These are phyloP conservation scores for Pontoporia blainvillei DNA, from an alignment of 2,113 vertebrate genomes.

Conservation along the genomic window DNA sequence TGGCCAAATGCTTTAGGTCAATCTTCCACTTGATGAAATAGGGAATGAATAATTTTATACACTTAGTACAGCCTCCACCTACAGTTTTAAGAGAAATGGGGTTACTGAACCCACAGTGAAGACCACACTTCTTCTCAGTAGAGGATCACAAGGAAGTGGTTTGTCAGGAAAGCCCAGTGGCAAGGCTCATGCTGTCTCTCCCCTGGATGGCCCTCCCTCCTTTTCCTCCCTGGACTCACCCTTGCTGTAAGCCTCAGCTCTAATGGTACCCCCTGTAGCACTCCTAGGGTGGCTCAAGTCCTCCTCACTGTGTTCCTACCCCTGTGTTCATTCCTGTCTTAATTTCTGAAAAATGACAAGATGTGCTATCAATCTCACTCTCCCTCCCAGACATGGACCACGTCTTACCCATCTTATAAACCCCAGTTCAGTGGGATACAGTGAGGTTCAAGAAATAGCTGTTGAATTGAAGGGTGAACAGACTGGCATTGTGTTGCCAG, in stretches of 20 bases:
- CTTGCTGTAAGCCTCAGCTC: neutral
- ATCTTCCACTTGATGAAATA: constrained; percentile 16
- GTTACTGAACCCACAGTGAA: neutral
- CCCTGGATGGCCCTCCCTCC: too few relatives aligned
- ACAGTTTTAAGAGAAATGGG: constrained; percentile 34
- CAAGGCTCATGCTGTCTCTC: too few relatives aligned
- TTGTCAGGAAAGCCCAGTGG: neutral
- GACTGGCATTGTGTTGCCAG: neutral
- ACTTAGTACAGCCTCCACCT: neutral
- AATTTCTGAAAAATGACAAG: neutral
- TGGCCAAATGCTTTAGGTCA: neutral
- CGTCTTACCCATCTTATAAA: neutral
- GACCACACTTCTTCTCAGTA: neutral
- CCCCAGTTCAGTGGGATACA: neutral
- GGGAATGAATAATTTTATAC: neutral
- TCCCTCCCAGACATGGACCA: neutral
- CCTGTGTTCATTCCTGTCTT: neutral
- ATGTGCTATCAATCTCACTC: neutral
- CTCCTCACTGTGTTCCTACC: neutral
- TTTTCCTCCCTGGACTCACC: neutral
- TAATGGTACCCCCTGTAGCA: neutral
- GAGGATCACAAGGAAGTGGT: neutral
- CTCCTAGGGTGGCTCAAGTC: neutral
- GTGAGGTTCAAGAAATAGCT: neutral
- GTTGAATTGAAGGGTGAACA: neutral